Conservation (phyloP, 2,888 invertebrate genomes). For the Uloborus plumipes region DNA sequence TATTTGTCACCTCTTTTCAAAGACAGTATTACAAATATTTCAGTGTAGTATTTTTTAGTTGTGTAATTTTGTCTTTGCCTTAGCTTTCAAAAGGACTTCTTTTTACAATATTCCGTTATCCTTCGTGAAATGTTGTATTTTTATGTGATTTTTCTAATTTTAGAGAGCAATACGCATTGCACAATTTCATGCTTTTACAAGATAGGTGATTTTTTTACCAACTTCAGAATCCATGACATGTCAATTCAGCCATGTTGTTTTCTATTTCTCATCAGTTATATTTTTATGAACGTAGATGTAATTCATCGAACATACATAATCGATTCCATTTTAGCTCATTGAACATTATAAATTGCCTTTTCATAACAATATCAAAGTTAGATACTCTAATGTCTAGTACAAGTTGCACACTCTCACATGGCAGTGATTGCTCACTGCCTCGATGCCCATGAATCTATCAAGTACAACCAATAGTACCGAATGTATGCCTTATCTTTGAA, state of each 20-base stretch:
- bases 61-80: neutral
- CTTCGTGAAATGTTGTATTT: slow-evolving; percentile 49
- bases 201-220: too few relatives aligned
- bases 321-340: too few relatives aligned
- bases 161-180: slow-evolving; percentile 41
- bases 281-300: too few relatives aligned
- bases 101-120: slow-evolving; percentile 6
- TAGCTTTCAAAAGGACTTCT: neutral
- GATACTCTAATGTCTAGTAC: too few relatives aligned
- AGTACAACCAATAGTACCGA: slow-evolving; percentile 26
- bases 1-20: slow-evolving; percentile 58
- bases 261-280: too few relatives aligned
- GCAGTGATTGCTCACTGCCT: too few relatives aligned
- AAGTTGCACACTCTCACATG: too few relatives aligned
- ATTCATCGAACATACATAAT: too few relatives aligned
- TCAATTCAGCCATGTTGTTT: too few relatives aligned
- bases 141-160: slow-evolving; percentile 7
- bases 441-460: neutral
- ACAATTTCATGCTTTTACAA: neutral
- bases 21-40: slow-evolving; percentile 32
- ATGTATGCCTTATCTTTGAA: slow-evolving; percentile 36
- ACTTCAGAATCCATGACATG: too few relatives aligned
- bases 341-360: too few relatives aligned
- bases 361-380: too few relatives aligned
- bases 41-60: slow-evolving; percentile 17